Evolutionary conservation across 1,140 invertebrate genomes (phyloP).

Genomic region (Drosophila repleta): DNA sequence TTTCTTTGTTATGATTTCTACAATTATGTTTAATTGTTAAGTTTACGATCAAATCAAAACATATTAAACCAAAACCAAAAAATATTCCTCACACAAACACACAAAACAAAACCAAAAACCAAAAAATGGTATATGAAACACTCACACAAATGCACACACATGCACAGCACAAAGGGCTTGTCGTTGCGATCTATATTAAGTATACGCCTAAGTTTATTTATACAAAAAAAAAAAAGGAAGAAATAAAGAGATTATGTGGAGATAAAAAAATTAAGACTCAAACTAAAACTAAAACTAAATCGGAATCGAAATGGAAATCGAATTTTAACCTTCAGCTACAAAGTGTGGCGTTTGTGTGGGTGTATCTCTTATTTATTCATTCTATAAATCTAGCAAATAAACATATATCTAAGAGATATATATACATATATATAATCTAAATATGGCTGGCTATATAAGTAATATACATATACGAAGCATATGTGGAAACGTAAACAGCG

Average conservation of each 20-base stretch:
- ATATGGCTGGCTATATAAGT: constrained; percentile 37
- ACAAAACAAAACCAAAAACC: constrained; percentile 23
- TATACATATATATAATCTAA: constrained; percentile 33
- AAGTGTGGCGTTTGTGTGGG: constrained; percentile 56
- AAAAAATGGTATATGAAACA: constrained; percentile 11
- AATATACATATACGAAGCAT: constrained; percentile 34
- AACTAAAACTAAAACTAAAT: no score
- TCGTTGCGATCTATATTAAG: constrained; percentile 69
- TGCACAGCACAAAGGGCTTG: constrained; percentile 54
- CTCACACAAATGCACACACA: not conserved
- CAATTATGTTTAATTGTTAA: constrained; percentile 45
- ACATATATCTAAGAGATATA: constrained; percentile 30
- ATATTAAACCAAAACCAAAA: constrained; percentile 56
- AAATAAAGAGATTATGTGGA: constrained; percentile 64
- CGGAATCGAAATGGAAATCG: constrained; percentile 36
- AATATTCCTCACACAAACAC: constrained; percentile 62
- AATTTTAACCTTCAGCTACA: constrained; percentile 63
- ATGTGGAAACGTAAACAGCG: constrained; percentile 46
- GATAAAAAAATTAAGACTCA: constrained; percentile 27
- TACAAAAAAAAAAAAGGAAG: constrained; percentile 72
- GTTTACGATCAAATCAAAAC: constrained; percentile 38
- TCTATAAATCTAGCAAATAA: constrained; percentile 42
- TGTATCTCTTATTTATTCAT: constrained; percentile 65
- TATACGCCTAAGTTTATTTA: constrained; percentile 79
- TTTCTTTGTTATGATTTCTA: constrained; percentile 34